These are phyloP conservation scores for Miniopterus natalensis DNA, from an alignment of 2,113 vertebrate genomes.

Conservation along the genomic window DNA sequence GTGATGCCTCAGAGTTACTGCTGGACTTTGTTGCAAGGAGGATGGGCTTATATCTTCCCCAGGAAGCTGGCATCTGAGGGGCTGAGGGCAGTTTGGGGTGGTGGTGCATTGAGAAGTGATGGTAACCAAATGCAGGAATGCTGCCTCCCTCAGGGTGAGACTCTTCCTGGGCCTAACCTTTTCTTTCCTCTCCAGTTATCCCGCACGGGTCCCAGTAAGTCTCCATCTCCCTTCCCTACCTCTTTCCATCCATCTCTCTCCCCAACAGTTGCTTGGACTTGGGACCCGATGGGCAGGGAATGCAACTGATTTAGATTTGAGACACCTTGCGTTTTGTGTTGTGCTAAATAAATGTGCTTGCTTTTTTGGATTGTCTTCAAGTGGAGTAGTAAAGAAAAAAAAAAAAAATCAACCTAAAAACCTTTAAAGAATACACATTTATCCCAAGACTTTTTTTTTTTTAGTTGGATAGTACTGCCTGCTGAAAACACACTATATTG, in stretches of 20 bases:
- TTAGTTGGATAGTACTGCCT: not conserved
- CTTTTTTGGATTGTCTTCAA: conserved; percentile 7
- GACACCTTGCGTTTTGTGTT: not conserved
- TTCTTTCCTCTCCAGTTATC: not conserved
- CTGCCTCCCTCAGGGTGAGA: not conserved
- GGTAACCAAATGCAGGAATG: not conserved
- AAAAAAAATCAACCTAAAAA: not conserved
- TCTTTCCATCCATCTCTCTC: not conserved
- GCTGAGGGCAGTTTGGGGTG: no score
- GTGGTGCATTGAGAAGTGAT: not conserved
- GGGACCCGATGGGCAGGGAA: not conserved
- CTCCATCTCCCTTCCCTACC: not conserved
- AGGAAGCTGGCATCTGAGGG: not conserved
- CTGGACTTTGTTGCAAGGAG: not conserved
- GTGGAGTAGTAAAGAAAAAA: not conserved
- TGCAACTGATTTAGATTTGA: not conserved
- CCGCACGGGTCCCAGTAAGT: not conserved
- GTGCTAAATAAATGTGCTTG: not conserved
- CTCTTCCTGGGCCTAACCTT: not conserved
- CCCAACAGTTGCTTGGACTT: not conserved
- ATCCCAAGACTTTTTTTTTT: not conserved
- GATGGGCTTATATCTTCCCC: not conserved
- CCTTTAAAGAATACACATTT: not conserved
- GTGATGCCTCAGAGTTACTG: not conserved
- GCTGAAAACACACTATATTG: not conserved